Evolutionary conservation across 2,113 vertebrate genomes (phyloP), one percentile per base, ranked within the genome.

Genomic region (Sorex araneus): DNA sequence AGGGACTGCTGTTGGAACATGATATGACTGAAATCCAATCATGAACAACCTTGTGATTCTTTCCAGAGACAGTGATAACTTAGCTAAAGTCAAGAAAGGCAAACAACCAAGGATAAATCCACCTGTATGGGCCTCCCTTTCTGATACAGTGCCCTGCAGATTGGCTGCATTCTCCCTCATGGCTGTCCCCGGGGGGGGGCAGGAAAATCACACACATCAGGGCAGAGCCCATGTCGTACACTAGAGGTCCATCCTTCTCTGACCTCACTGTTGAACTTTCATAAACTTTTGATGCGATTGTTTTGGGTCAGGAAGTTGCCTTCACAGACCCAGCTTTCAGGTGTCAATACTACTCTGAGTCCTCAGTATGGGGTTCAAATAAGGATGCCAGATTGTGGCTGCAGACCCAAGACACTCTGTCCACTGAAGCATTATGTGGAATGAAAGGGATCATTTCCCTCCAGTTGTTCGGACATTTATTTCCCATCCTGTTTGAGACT

Each of bases 131-230:
- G 10, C 19, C 32, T 50, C 67, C 23, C 7, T 87, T 69, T 80
- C 40, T n/a, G 25, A 18, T 3, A 45, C 6, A 15, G 6, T 57
- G 43, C 13, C 30, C 54, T 50, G 11, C 27, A 32, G 71, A 19
- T 18, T 50, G 43, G 18, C 12, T 21, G 10, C 12, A 10, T 43
- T 21, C 54, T 63, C 6, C 16, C 12, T 13, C 16, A 30, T 50
- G 1, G 4, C 25, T 23, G 43, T 28, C 70, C 6, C 21, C 3
- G 4, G 0, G 10, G 4, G 0, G 10, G 6, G 45, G 3, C 57
- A 21, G 69, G 69, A 32, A 32, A 32, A 5, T 19, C 60, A 13
- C 30, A 25, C 0, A 28, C 1, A 4, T 50, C 18, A 30, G 19
- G 36, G 15, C 34, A 60, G 47, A 40, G 28, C 10, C 8, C 28